Conservation (phyloP, 1,140 invertebrate species). For the Nilaparvata lugens region DNA sequence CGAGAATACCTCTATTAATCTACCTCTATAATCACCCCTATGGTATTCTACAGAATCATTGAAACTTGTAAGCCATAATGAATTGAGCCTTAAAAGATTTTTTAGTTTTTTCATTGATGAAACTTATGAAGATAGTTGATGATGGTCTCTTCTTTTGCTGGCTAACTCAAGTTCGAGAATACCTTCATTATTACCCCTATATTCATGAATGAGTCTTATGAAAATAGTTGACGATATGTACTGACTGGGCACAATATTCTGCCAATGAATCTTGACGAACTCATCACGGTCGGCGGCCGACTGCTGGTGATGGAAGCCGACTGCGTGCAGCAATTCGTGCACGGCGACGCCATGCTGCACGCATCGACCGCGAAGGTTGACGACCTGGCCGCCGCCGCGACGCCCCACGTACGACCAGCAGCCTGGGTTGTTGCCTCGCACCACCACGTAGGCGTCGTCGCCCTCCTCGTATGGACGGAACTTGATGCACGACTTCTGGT, state of each 20-base stretch:
- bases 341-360: constrained; percentile 47
- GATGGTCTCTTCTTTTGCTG: constrained; percentile 29
- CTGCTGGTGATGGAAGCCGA: constrained; percentile 61
- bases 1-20: too few relatives aligned
- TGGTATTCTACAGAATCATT: too few relatives aligned
- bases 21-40: too few relatives aligned
- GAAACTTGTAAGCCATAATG: too few relatives aligned
- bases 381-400: constrained; percentile 44
- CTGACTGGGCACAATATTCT: constrained; percentile 47
- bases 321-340: constrained; percentile 54
- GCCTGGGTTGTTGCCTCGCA: constrained; percentile 35
- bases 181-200: constrained; percentile 8
- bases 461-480: constrained; percentile 45
- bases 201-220: constrained; percentile 13
- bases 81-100: too few relatives aligned
- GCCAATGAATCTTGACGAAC: constrained; percentile 49
- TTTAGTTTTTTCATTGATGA: too few relatives aligned
- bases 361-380: constrained; percentile 46
- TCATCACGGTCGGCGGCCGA: constrained; percentile 52
- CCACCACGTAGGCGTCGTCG: constrained; percentile 43
- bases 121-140: too few relatives aligned
- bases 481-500: constrained; percentile 47
- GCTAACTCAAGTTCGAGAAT: too few relatives aligned
- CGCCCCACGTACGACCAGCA: constrained; percentile 47
- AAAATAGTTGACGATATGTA: too few relatives aligned